Percentiles rank a stretch among this genome's conserved stretches.
Evolutionary conservation across 2,113 vertebrate species (phyloP).

Genomic region (Phalacrocorax brasilianus): DNA sequence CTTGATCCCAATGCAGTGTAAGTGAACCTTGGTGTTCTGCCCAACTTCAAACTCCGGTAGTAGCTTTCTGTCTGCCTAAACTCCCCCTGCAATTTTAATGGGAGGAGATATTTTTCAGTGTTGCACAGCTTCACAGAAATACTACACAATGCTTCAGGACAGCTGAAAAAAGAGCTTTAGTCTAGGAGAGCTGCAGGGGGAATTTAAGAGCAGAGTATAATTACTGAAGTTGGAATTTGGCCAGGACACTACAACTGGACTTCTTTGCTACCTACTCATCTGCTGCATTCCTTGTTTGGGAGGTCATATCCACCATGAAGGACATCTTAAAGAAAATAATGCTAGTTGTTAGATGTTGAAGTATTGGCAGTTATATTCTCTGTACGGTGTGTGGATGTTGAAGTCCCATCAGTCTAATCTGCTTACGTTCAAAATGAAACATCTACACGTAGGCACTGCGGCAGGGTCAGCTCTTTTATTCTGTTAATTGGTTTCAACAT

Average conservation of each 20-base stretch:
- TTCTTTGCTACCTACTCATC: neutral
- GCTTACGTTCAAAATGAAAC: neutral
- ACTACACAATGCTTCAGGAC: neutral
- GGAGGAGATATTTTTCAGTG: neutral
- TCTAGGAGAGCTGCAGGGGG: neutral
- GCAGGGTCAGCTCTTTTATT: neutral
- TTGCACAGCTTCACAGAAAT: neutral
- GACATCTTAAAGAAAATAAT: neutral
- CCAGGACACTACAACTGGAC: neutral
- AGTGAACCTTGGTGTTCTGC: neutral
- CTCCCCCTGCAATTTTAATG: neutral
- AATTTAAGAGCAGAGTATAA: conserved; percentile 3
- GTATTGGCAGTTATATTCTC: neutral
- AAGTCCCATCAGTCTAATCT: neutral
- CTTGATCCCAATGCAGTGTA: neutral
- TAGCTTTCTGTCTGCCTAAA: conserved; percentile 26
- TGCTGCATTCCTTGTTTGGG: neutral
- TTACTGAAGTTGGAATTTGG: neutral
- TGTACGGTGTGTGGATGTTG: fast-evolving
- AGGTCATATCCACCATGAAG: neutral
- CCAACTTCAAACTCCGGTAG: neutral
- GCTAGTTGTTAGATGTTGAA: neutral
- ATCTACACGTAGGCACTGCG: neutral
- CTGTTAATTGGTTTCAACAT: neutral
- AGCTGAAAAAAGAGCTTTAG: conserved; percentile 1